Conservation (phyloP, 1,140 invertebrate genomes). For the Diachasmimorpha longicaudata region DNA sequence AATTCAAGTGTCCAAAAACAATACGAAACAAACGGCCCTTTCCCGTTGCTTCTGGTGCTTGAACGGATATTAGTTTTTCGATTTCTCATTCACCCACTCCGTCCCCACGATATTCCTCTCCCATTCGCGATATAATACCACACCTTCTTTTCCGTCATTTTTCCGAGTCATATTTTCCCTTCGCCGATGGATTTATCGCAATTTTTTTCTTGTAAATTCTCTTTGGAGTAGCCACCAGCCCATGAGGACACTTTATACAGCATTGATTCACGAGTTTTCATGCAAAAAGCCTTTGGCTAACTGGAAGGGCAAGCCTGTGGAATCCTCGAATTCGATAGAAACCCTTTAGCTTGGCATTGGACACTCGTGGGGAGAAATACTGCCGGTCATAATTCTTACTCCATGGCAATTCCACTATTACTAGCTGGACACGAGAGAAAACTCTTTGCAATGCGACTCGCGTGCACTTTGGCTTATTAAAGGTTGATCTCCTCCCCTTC, state of each 20-base stretch:
- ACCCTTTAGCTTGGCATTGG: neutral
- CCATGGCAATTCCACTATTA: neutral
- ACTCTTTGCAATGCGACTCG: conserved; percentile 17
- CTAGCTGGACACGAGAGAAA: conserved; percentile 12
- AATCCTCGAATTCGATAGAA: neutral
- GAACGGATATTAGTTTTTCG: conserved; percentile 41
- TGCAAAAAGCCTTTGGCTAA: conserved; percentile 22
- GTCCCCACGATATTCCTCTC: neutral
- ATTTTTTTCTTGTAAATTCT: neutral
- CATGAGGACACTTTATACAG: conserved; percentile 1
- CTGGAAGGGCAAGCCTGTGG: neutral
- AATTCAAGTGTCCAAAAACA: conserved; percentile 30
- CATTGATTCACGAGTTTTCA: conserved; percentile 27
- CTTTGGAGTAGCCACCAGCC: neutral
- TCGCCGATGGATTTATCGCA: conserved; percentile 35
- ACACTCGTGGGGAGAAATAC: neutral
- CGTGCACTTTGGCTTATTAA: conserved; percentile 37
- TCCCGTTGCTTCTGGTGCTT: neutral
- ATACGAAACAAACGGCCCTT: conserved; percentile 38
- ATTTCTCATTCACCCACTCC: conserved; percentile 21
- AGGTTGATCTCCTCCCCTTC: neutral
- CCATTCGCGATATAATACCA: neutral
- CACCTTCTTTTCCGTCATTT: conserved; percentile 24
- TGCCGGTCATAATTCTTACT: neutral
- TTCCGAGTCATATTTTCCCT: conserved; percentile 37